phyloP scores from a whole-genome alignment of 2,113 vertebrate species.

The Neotoma lepida region DNA sequence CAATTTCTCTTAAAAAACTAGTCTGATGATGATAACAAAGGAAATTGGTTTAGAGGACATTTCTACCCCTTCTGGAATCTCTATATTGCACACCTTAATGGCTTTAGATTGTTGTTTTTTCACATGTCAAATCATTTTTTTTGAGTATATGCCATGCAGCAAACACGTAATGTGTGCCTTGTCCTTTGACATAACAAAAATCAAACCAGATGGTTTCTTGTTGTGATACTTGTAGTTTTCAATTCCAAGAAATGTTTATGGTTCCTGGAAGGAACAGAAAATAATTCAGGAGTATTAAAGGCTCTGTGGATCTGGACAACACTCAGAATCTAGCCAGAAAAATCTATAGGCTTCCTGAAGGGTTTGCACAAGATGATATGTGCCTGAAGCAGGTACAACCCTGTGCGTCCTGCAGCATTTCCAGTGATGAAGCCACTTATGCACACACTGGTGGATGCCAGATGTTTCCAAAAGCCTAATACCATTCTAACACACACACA shows the following conservation, averaged over 20 bases:
- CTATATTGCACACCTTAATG: neutral
- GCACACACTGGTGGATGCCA: neutral
- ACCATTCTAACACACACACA: neutral
- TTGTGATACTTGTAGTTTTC: neutral
- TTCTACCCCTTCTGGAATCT: neutral
- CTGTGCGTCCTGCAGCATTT: too few relatives aligned
- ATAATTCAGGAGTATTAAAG: neutral
- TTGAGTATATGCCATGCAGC: neutral
- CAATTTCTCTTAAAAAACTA: neutral
- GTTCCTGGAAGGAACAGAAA: neutral
- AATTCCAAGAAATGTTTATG: neutral
- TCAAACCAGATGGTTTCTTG: neutral
- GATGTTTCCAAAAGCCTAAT: neutral
- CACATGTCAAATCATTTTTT: neutral
- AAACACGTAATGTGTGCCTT: neutral
- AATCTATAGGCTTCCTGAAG: neutral
- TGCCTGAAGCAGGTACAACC: neutral
- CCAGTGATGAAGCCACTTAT: neutral
- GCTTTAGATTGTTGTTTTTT: neutral
- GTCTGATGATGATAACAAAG: neutral
- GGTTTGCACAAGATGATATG: neutral
- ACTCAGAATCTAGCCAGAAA: neutral
- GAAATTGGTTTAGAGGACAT: neutral
- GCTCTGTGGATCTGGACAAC: neutral
- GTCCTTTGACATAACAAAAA: neutral